Conservation (phyloP, 1,140 invertebrate species). For the Trachymyrmex septentrionalis region DNA sequence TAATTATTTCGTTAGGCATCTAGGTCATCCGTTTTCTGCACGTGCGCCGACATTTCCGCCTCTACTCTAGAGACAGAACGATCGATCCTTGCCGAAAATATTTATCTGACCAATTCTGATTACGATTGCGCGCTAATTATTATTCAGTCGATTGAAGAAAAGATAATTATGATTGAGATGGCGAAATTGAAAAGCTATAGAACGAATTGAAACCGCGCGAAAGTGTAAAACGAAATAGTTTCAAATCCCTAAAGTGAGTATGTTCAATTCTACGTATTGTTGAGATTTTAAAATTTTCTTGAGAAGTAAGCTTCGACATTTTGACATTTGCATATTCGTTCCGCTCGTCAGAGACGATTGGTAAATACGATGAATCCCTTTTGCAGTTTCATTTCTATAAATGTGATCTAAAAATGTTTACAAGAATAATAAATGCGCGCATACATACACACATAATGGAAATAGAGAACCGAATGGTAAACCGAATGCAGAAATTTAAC, state of each 20-base stretch:
- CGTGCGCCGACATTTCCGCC: background rate
- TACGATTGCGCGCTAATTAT: background rate
- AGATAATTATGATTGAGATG: background rate
- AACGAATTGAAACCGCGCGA: background rate
- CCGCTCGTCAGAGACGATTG: background rate
- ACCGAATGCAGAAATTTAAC: constrained; percentile 12
- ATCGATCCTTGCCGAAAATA: constrained; percentile 14
- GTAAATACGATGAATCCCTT: background rate
- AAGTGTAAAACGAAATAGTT: background rate
- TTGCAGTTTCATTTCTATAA: background rate
- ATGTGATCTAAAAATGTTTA: constrained; percentile 9
- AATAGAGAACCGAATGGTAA: background rate
- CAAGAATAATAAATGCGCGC: constrained; percentile 9
- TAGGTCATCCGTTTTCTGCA: background rate
- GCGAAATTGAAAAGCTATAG: background rate
- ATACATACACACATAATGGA: background rate
- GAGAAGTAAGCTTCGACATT: background rate
- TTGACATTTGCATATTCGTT: too few species aligned
- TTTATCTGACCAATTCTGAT: background rate
- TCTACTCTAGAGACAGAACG: background rate
- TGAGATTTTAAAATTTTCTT: background rate
- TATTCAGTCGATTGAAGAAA: background rate
- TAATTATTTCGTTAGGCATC: constrained; percentile 55
- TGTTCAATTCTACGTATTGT: background rate
- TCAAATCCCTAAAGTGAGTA: background rate